Percentiles rank a stretch among this genome's conserved stretches.
Conservation (phyloP, 2,888 invertebrate genomes). For the Drosophila bunnanda region DNA sequence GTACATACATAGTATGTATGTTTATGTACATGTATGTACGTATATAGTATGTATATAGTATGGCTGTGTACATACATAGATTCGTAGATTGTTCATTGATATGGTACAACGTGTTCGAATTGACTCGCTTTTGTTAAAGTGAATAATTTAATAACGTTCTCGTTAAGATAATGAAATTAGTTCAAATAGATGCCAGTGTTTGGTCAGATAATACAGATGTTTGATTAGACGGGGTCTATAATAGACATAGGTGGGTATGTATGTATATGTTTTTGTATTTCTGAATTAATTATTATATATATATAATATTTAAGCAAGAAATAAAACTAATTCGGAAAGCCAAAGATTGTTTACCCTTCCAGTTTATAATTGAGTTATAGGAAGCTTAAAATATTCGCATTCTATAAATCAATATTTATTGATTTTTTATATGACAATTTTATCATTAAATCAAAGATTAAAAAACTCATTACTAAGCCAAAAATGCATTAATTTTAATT, state of each 20-base stretch:
- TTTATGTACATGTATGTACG: background rate
- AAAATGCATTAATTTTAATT: too few species aligned
- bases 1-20: slow-evolving; percentile 23
- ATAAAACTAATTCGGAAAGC: too few species aligned
- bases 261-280: background rate
- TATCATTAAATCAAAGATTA: too few species aligned
- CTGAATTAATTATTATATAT: background rate
- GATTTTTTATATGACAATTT: too few species aligned
- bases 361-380: too few species aligned
- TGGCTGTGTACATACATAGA: slow-evolving; percentile 15
- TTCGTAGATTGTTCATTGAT: slow-evolving; percentile 72
- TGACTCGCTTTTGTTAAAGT: slow-evolving; percentile 68
- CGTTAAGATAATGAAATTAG: slow-evolving; percentile 79
- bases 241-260: background rate
- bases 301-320: too few species aligned
- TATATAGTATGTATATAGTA: slow-evolving; percentile 24
- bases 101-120: slow-evolving; percentile 49
- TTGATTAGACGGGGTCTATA: slow-evolving; percentile 33
- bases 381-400: too few species aligned
- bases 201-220: slow-evolving; percentile 37
- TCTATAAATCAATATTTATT: too few species aligned
- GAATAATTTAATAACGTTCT: slow-evolving; percentile 78
- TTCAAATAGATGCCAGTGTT: slow-evolving; percentile 57
- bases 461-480: too few species aligned
- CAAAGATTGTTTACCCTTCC: too few species aligned